Conservation (phyloP, 2,113 vertebrate genomes). For the Corydoras maculifer region DNA sequence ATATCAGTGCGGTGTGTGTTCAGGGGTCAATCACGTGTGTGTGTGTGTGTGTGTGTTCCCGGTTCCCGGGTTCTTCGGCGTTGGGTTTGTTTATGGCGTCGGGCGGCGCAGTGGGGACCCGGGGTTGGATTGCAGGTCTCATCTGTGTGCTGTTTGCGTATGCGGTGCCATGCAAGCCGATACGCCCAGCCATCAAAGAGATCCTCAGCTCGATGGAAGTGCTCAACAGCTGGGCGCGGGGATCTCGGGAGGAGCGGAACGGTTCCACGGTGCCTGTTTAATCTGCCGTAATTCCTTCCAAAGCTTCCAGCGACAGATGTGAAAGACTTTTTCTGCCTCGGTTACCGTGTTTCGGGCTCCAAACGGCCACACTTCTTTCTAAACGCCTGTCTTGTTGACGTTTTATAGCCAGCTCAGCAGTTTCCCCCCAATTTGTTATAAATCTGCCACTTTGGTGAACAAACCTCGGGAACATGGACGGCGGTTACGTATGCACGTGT, state of each 20-base stretch:
- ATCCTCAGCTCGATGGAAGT: constrained; percentile 60
- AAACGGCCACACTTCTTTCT: background rate
- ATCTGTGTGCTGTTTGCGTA: constrained; percentile 66
- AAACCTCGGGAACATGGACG: too few relatives aligned
- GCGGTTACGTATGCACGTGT: too few relatives aligned
- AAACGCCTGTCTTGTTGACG: constrained; percentile 24
- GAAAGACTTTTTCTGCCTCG: constrained; percentile 52
- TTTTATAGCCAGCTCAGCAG: background rate
- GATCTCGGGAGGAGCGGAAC: constrained; percentile 52
- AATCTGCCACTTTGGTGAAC: too few relatives aligned
- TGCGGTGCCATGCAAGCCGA: constrained; percentile 67
- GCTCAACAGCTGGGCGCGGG: constrained; percentile 62
- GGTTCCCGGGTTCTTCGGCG: too few relatives aligned
- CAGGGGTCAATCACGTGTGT: too few relatives aligned
- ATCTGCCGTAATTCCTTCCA: constrained; percentile 61
- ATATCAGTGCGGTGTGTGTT: too few relatives aligned
- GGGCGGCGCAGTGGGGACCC: constrained; percentile 59
- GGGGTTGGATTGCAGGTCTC: constrained; percentile 56
- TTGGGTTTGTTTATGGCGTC: constrained; percentile 68
- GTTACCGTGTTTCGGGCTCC: constrained; percentile 8
- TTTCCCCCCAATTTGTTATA: background rate
- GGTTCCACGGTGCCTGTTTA: constrained; percentile 56
- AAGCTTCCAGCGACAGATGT: constrained; percentile 62
- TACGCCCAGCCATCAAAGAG: constrained; percentile 63
- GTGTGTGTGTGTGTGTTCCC: too few relatives aligned